These are phyloP conservation scores for Neogale vison DNA, from an alignment of 2,113 vertebrate species.

Conservation along the genomic window DNA sequence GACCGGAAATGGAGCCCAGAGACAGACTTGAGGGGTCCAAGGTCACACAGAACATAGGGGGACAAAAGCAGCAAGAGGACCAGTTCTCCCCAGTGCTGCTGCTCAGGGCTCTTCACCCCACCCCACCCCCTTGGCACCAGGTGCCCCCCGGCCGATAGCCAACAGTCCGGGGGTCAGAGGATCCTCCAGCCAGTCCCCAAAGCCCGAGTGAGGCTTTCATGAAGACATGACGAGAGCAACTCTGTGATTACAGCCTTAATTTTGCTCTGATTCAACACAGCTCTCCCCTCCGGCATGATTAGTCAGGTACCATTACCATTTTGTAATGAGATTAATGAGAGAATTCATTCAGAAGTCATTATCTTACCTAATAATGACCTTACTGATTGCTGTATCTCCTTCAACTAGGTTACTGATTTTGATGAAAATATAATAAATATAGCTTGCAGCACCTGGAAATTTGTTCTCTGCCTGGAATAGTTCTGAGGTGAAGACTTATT, in stretches of 20 bases:
- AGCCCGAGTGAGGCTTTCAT: neutral
- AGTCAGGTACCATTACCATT: slow-evolving; percentile 85
- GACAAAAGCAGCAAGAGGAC: neutral
- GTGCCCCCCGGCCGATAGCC: too few species aligned
- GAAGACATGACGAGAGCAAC: slow-evolving; percentile 51
- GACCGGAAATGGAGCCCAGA: neutral
- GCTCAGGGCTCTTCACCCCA: rapidly evolving
- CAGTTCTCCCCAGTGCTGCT: neutral
- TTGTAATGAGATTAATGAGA: slow-evolving; percentile 89
- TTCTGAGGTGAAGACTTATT: slow-evolving; percentile 83
- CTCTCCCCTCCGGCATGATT: slow-evolving; percentile 84
- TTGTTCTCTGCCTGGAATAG: slow-evolving; percentile 82
- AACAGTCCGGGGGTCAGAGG: neutral
- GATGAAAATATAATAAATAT: slow-evolving; percentile 89
- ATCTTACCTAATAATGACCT: slow-evolving; percentile 88
- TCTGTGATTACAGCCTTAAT: slow-evolving; percentile 83
- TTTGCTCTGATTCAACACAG: slow-evolving; percentile 83
- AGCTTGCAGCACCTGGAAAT: slow-evolving; percentile 87
- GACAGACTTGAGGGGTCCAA: neutral
- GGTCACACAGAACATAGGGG: neutral
- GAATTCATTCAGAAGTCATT: slow-evolving; percentile 88
- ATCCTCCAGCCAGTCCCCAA: neutral
- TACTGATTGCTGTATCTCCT: slow-evolving; percentile 88
- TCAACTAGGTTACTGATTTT: slow-evolving; percentile 86
- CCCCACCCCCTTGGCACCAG: rapidly evolving